Percentiles rank a stretch among this genome's conserved stretches.
phyloP scores from a whole-genome alignment of 2,113 vertebrate species.

The Sinosuthora webbiana region DNA sequence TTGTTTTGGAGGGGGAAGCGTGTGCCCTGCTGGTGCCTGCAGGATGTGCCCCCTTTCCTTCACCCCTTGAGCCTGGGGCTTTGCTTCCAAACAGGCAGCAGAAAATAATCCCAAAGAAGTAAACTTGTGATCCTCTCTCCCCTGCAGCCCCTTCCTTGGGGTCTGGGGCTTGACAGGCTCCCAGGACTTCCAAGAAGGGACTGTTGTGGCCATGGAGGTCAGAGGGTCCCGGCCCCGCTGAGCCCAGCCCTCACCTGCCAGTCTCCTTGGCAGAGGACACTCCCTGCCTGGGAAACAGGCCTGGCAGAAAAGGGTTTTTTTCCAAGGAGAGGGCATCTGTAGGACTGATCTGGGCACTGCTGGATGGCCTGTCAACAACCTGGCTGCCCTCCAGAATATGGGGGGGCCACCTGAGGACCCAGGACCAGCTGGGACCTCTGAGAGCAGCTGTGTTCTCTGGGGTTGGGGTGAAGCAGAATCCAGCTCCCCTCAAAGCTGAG shows the following conservation, averaged over 20 bases:
- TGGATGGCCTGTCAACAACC: fast-evolving
- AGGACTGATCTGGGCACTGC: background rate
- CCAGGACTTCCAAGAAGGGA: background rate
- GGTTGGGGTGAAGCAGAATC: fast-evolving
- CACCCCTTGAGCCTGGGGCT: fast-evolving
- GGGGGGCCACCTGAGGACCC: background rate
- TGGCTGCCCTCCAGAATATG: background rate
- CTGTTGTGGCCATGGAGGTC: fast-evolving
- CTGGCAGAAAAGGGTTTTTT: background rate
- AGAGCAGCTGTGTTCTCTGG: background rate
- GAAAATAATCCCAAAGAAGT: background rate
- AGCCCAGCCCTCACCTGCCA: background rate
- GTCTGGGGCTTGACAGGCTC: fast-evolving
- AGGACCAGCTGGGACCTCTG: background rate
- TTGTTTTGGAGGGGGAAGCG: background rate
- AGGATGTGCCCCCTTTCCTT: background rate
- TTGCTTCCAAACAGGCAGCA: background rate
- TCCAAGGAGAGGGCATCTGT: background rate
- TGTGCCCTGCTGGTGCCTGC: background rate
- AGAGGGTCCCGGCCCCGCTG: fast-evolving
- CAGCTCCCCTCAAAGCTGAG: background rate
- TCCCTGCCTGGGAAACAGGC: background rate
- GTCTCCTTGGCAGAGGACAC: slow-evolving; percentile 52
- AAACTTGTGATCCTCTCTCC: background rate
- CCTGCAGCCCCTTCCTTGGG: background rate